A percentile compares a stretch with the other conserved stretches of the same genome.
phyloP scores from a whole-genome alignment of 2,113 vertebrate genomes.

The Epinephelus cyanopodus region DNA sequence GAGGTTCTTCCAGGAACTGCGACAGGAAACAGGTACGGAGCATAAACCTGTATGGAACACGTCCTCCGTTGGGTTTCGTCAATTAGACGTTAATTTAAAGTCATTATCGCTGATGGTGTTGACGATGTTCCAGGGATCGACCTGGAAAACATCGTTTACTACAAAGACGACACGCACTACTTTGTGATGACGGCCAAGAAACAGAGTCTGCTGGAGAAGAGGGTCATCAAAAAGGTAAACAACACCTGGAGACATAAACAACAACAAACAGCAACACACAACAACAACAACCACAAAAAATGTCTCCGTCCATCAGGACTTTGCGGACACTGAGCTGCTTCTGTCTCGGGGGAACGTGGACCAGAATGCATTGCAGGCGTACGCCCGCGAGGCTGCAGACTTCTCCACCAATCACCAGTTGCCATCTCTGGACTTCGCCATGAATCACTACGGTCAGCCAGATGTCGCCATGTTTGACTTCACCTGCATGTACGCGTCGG shows the following conservation, averaged over 20 bases:
- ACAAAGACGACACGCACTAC: slow-evolving; percentile 98
- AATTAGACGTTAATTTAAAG: too few relatives aligned
- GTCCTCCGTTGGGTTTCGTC: too few relatives aligned
- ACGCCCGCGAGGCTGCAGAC: slow-evolving; percentile 91
- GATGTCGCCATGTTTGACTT: slow-evolving; percentile 99
- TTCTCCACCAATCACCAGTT: slow-evolving; percentile 96
- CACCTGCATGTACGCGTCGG: slow-evolving; percentile 96
- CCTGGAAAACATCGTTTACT: slow-evolving; percentile 98
- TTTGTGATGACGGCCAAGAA: slow-evolving; percentile 99
- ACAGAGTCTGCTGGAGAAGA: slow-evolving; percentile 95
- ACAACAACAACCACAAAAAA: too few relatives aligned
- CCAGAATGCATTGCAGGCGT: slow-evolving; percentile 92
- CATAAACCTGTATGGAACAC: too few relatives aligned
- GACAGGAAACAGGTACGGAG: slow-evolving; percentile 88
- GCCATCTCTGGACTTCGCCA: slow-evolving; percentile 93
- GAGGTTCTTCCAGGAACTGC: slow-evolving; percentile 95
- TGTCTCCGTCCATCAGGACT: slow-evolving; percentile 85
- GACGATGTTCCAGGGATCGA: slow-evolving; percentile 88
- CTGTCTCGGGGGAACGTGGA: slow-evolving; percentile 94
- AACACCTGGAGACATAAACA: neutral
- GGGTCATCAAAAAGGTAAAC: slow-evolving; percentile 91
- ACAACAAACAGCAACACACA: too few relatives aligned
- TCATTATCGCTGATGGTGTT: too few relatives aligned
- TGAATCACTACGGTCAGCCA: slow-evolving; percentile 96
- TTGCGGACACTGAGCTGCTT: slow-evolving; percentile 90